A percentile compares a stretch with the other conserved stretches of the same genome.
These are phyloP conservation scores for Corythornis vintsioides DNA, from an alignment of 2,113 vertebrate species.

Conservation along the genomic window DNA sequence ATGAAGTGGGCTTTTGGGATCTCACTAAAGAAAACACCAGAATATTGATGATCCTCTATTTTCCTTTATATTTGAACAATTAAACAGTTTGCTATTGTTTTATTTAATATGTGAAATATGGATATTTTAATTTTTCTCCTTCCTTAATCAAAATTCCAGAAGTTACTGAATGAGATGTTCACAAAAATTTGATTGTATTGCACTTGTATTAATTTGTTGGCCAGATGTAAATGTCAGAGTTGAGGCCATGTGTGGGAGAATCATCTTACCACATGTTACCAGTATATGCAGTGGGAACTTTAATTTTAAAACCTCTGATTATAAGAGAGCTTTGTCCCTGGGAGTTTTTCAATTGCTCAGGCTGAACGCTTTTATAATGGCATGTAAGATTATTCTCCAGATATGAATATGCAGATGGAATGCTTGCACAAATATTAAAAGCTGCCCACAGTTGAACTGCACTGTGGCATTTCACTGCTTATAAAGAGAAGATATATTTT, in stretches of 20 bases:
- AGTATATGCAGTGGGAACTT: background rate
- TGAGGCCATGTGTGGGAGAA: background rate
- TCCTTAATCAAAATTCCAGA: background rate
- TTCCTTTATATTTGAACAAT: background rate
- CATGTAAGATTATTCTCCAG: background rate
- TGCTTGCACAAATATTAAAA: slow-evolving; percentile 39
- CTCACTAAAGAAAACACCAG: background rate
- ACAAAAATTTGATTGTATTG: background rate
- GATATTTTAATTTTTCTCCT: background rate
- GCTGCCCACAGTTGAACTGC: slow-evolving; percentile 13
- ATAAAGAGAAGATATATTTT: slow-evolving; percentile 25
- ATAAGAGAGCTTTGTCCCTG: background rate
- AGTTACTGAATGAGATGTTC: background rate
- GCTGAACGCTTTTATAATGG: background rate
- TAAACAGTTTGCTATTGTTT: background rate
- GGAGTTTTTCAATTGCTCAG: background rate
- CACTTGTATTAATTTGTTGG: background rate
- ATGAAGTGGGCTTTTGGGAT: background rate
- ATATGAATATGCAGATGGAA: slow-evolving; percentile 9
- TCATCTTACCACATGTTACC: background rate
- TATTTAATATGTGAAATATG: background rate
- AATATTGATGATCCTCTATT: background rate
- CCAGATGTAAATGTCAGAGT: background rate
- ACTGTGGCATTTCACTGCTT: slow-evolving; percentile 51
- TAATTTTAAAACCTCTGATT: slow-evolving; percentile 18